Evolutionary conservation across 2,888 invertebrate species (phyloP).

Genomic region (Apodemia mormo): DNA sequence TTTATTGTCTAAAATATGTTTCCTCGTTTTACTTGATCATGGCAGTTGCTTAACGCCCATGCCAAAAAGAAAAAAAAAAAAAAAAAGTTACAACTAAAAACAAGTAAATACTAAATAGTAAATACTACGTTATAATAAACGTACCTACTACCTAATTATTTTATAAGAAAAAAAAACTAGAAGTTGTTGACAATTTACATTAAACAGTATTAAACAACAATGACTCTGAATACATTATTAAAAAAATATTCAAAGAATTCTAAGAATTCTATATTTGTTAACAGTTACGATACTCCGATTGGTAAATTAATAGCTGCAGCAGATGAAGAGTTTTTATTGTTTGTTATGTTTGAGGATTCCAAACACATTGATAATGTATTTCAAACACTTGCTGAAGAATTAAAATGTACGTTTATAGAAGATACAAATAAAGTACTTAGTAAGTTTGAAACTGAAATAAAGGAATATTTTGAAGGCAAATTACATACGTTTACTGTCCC

Average conservation of each 20-base stretch:
- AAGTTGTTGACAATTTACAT: too few relatives aligned
- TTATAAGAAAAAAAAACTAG: too few relatives aligned
- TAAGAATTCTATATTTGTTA: constrained; percentile 41
- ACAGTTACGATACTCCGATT: constrained; percentile 51
- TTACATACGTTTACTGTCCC: constrained; percentile 60
- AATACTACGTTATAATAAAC: too few relatives aligned
- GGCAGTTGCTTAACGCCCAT: too few relatives aligned
- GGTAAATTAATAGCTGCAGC: constrained; percentile 59
- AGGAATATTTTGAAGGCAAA: constrained; percentile 56
- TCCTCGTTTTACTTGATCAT: too few relatives aligned
- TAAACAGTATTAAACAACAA: constrained; percentile 23
- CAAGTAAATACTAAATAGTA: too few relatives aligned
- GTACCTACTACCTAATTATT: too few relatives aligned
- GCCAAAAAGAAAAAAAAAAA: too few relatives aligned
- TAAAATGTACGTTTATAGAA: constrained; percentile 49
- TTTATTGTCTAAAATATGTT: too few relatives aligned
- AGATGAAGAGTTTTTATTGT: constrained; percentile 57
- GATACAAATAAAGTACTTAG: constrained; percentile 51
- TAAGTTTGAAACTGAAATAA: constrained; percentile 51
- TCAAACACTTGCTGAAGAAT: constrained; percentile 45
- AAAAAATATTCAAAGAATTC: constrained; percentile 41
- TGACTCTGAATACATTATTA: constrained; percentile 38
- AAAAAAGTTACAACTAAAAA: too few relatives aligned
- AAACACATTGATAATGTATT: constrained; percentile 57
- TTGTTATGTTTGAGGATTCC: constrained; percentile 59